Evolutionary conservation across 1,140 invertebrate species (phyloP), one percentile per base, ranked within the genome.

Genomic region (Rhyacophila brunnea): DNA sequence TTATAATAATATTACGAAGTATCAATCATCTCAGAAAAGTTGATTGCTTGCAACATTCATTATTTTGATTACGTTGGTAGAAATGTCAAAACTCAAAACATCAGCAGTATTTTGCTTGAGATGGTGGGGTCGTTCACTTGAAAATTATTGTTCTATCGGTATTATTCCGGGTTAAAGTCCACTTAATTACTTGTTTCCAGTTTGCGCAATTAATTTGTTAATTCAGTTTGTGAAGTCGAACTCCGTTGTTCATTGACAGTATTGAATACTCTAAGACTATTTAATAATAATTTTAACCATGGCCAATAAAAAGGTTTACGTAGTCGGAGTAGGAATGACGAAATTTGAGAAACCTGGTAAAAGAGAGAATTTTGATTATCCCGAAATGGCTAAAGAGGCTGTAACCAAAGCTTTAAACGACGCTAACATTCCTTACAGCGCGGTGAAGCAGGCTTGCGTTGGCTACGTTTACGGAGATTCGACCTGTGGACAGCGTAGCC

Each of bases 391-490:
- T 7, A 91, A 92, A 71, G 96, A 99, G 81, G 90, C 95, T 6
- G 92, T 96, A 0, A 84, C 82, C 11, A 94, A 92, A 65, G 96
- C 96, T 11, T 74, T 99, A 1, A 71, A 85, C 50, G 97, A 99
- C 83, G 90, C 92, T 44, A 83, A 82, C 46, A 75, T 99, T n/a
- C 76, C 82, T 14, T 96, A 94, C 70, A 74, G 81, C 1, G 81
- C 89, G 56, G 79, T 99, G 1, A 82, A 97, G 72, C 92, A 96
- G 74, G 96, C 93, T 3, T 86, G 87, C 63, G 93, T 92, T 60
- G 95, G 95, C 11, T 99, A 96, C 77, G 94, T 98, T 10, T 97
- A 94, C 73, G 97, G 95, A 6, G 97, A 99, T 71, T 98, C 96
- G 2, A 95, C 95, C 10, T 91, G 89, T 78, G 97, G 97, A 2